Base-by-base conservation (phyloP, 2,888 invertebrate species). In the Luffia ferchaultella region DNA sequence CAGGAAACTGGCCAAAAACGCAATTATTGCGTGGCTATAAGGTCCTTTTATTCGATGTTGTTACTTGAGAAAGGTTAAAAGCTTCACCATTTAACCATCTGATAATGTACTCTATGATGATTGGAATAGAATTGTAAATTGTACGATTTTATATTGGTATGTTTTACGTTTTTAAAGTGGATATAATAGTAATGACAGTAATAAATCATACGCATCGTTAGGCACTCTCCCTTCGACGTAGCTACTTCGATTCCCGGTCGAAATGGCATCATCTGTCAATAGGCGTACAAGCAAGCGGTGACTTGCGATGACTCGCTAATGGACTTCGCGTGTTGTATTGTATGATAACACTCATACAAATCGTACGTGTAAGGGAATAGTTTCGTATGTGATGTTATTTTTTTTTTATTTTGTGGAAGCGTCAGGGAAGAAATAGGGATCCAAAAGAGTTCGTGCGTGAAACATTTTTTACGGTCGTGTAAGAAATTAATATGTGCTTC, bases 191-290 rank as follows among this genome's bases (percentile, higher is more conserved):
- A 82, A 83, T 82, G 83, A 80, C 73, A 78, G 79, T 79, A 79
- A 83, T 83, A 82, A 80, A 83, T 83, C 83, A 83, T 80, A 82
- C 67, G 80, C 78, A 73, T 83, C 83, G 79, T 83, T 83, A 83
- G 74, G 68, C 74, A 65, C 68, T 73, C 45, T 68, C 75, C 79
- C 80, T 77, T 73, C 62, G 59, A 57, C 60, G 67, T 76, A 73
- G 65, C 62, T 17, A 16, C 20, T 80, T 82, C 79, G 82, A 82
- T 80, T 82, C 82, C 76, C 71, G 74, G 64, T 65, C 70, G 79
- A 78, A 82, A 82, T 82, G 77, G 79, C 75, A 80, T 82, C 82
- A 82, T 83, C 83, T 82, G 83, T 83, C 83, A 83, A 80, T 82
- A 70, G 71, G 62, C 58, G 16, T 42, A 46, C 41, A 20, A 18